phyloP scores from a whole-genome alignment of 2,888 invertebrate species.

The Rotaria socialis region DNA sequence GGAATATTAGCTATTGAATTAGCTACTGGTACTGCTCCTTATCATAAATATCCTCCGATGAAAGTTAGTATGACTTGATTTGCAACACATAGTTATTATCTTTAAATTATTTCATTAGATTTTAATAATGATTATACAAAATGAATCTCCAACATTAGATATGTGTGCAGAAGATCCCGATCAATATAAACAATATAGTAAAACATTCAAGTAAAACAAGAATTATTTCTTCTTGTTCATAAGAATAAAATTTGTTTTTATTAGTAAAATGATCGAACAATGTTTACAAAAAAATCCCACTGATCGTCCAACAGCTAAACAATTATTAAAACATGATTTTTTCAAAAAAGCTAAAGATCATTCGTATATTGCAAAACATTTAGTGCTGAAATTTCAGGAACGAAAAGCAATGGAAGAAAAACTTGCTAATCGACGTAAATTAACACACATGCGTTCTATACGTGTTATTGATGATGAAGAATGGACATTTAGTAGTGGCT shows the following conservation, averaged over 20 bases:
- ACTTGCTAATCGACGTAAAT: slow-evolving; percentile 28
- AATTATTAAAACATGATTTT: slow-evolving; percentile 80
- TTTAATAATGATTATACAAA: slow-evolving; percentile 91
- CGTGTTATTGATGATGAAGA: slow-evolving; percentile 42
- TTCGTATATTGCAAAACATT: slow-evolving; percentile 44
- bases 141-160: slow-evolving; percentile 92
- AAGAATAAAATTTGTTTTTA: no score
- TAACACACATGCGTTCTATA: slow-evolving; percentile 25
- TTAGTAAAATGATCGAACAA: slow-evolving; percentile 80
- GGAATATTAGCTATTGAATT: slow-evolving; percentile 97
- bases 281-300: slow-evolving; percentile 67
- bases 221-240: no score
- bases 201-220: slow-evolving; percentile 68
- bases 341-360: slow-evolving; percentile 65
- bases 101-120: slow-evolving; percentile 59
- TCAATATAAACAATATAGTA: slow-evolving; percentile 94
- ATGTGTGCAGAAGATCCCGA: slow-evolving; percentile 91
- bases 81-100: neutral
- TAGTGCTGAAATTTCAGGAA: slow-evolving; percentile 41
- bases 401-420: slow-evolving; percentile 44
- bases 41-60: slow-evolving; percentile 98
- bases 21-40: slow-evolving; percentile 90
- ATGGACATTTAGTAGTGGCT: slow-evolving; percentile 45
- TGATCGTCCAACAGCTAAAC: slow-evolving; percentile 46
- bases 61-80: slow-evolving; percentile 65